These are phyloP conservation scores for Epinephelus malabaricus DNA, from an alignment of 2,797 vertebrate genomes.

Conservation along the genomic window DNA sequence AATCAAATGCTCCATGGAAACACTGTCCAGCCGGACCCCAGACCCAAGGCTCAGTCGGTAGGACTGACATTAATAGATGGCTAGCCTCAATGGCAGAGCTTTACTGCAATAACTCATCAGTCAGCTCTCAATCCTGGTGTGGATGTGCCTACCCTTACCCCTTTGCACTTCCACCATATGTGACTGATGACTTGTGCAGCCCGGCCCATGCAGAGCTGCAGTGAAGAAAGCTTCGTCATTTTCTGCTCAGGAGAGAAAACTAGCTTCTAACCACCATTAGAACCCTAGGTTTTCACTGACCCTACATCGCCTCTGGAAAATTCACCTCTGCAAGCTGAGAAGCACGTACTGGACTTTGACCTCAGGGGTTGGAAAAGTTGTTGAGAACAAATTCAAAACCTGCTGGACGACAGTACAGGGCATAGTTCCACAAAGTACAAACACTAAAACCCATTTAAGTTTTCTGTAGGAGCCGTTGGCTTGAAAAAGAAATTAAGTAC, in stretches of 20 bases:
- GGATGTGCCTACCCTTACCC: conserved; percentile 56
- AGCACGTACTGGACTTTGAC: conserved; percentile 64
- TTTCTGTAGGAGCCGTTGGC: neutral
- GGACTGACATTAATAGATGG: conserved; percentile 72
- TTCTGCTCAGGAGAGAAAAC: conserved; percentile 58
- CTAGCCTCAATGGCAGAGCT: conserved; percentile 55
- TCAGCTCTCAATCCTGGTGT: conserved; percentile 69
- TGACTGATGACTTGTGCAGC: conserved; percentile 70
- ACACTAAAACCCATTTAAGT: conserved; percentile 18
- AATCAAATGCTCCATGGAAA: conserved; percentile 45
- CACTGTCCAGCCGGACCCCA: conserved; percentile 15
- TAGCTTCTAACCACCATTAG: conserved; percentile 57
- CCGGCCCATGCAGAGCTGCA: conserved; percentile 57
- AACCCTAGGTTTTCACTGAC: conserved; percentile 61
- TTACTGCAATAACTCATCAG: conserved; percentile 71
- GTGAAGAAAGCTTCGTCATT: conserved; percentile 59
- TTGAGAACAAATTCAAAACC: conserved; percentile 64
- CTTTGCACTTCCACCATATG: conserved; percentile 35
- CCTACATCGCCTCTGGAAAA: conserved; percentile 59
- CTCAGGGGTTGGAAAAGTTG: conserved; percentile 60
- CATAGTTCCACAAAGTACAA: conserved; percentile 19
- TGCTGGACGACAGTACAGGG: conserved; percentile 18
- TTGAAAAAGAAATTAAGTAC: neutral
- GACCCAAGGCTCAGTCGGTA: conserved; percentile 42
- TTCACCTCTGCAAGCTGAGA: conserved; percentile 59